These are phyloP conservation scores for Ataeniobius toweri DNA, from an alignment of 2,797 vertebrate genomes.

Conservation along the genomic window DNA sequence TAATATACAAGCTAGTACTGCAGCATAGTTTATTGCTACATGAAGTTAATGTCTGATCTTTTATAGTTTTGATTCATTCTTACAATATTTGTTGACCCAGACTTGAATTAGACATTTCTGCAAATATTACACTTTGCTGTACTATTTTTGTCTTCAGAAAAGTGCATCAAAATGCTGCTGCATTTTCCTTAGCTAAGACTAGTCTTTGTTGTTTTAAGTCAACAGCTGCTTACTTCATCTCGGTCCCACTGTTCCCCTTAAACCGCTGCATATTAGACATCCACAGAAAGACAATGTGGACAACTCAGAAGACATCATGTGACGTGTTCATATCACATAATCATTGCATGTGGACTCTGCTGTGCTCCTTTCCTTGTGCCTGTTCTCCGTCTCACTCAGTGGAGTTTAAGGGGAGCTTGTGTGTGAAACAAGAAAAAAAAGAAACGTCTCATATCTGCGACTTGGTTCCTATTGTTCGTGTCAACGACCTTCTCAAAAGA, in stretches of 20 bases:
- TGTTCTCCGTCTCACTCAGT: not conserved
- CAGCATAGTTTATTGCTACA: too few relatives aligned
- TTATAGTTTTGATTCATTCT: too few relatives aligned
- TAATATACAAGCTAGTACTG: not conserved
- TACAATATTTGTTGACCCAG: too few relatives aligned
- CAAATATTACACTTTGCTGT: not conserved
- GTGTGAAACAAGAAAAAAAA: not conserved
- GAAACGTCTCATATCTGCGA: not conserved
- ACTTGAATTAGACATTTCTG: too few relatives aligned
- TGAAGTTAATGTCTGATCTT: too few relatives aligned
- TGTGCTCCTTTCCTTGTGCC: not conserved
- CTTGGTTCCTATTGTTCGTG: not conserved
- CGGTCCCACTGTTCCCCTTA: not conserved
- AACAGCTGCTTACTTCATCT: too few relatives aligned
- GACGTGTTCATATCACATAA: not conserved
- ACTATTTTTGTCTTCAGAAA: not conserved
- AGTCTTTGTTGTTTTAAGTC: too few relatives aligned
- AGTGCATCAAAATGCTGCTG: not conserved
- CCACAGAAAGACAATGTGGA: not conserved
- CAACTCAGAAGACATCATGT: not conserved
- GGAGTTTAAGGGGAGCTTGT: not conserved
- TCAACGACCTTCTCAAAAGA: not conserved
- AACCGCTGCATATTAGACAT: not conserved
- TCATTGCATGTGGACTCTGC: not conserved
- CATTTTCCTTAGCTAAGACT: not conserved